Percentiles rank a stretch among this genome's conserved stretches.
phyloP scores from a whole-genome alignment of 2,113 vertebrate genomes.

The Gobiocypris rarus region DNA sequence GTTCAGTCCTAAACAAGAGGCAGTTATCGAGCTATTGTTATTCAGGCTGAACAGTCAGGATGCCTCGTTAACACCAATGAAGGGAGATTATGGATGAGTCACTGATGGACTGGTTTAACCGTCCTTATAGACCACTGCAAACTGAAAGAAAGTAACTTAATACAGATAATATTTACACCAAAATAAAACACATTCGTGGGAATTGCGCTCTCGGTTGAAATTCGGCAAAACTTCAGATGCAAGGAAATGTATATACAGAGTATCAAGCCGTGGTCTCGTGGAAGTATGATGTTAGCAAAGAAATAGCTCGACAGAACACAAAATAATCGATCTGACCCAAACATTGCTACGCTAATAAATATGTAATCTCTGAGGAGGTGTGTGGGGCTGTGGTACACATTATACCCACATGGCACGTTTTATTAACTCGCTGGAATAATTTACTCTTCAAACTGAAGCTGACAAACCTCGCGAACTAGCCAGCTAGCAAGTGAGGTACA shows the following conservation, averaged over 20 bases:
- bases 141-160: neutral
- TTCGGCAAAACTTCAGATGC: neutral
- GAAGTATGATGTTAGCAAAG: conserved; percentile 19
- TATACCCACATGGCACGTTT: neutral
- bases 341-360: neutral
- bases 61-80: conserved; percentile 31
- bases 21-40: conserved; percentile 35
- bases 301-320: neutral
- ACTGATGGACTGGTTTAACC: conserved; percentile 19
- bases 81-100: conserved; percentile 26
- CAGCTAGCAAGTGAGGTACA: conserved; percentile 39
- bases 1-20: neutral
- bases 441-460: neutral
- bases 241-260: neutral
- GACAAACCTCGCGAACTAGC: conserved; percentile 21
- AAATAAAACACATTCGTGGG: neutral
- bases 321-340: neutral
- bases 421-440: neutral
- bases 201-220: neutral
- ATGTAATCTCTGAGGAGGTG: neutral
- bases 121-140: neutral
- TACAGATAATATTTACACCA: neutral
- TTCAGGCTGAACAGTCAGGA: conserved; percentile 13
- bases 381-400: neutral
- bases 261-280: neutral